phyloP scores from a whole-genome alignment of 37 sponge, comb jelly and placozoan genomes.

The Beroe ovata region DNA sequence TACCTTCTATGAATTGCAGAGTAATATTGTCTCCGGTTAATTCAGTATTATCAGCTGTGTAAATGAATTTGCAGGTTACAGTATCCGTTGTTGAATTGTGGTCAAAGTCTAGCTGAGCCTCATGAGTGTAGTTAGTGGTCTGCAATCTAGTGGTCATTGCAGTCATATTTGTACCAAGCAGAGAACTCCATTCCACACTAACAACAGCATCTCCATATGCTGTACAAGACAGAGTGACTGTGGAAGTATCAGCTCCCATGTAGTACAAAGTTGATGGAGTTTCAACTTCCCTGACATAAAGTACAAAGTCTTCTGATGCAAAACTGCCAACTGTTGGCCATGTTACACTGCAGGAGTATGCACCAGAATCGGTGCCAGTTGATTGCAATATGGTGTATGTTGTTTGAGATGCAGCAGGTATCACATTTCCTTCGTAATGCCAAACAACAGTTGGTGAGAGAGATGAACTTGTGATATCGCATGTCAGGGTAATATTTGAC shows the following conservation, averaged over 20 bases:
- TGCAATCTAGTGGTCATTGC: no score
- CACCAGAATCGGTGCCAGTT: not conserved
- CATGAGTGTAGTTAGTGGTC: no score
- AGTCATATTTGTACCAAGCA: no score
- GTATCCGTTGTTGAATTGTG: no score
- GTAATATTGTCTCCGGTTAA: not conserved
- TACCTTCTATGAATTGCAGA: not conserved
- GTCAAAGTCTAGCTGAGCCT: no score
- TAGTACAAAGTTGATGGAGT: not conserved
- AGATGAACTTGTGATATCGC: not conserved
- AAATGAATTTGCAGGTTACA: not conserved
- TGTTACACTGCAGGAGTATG: not conserved
- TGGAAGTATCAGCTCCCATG: not conserved
- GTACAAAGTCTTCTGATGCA: not conserved
- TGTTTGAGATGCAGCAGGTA: not conserved
- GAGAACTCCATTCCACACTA: not conserved
- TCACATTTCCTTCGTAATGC: not conserved
- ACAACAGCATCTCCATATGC: not conserved
- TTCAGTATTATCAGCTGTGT: not conserved
- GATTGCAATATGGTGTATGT: not conserved
- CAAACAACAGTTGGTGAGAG: no score
- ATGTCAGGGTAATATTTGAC: not conserved
- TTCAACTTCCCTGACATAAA: not conserved
- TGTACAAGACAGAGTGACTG: conserved; percentile 7
- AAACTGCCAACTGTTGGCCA: conserved; percentile 24